A percentile compares a stretch with the other conserved stretches of the same genome.
Conservation (phyloP, 2,113 vertebrate genomes). For the Boulengeromyrus knoepffleri region DNA sequence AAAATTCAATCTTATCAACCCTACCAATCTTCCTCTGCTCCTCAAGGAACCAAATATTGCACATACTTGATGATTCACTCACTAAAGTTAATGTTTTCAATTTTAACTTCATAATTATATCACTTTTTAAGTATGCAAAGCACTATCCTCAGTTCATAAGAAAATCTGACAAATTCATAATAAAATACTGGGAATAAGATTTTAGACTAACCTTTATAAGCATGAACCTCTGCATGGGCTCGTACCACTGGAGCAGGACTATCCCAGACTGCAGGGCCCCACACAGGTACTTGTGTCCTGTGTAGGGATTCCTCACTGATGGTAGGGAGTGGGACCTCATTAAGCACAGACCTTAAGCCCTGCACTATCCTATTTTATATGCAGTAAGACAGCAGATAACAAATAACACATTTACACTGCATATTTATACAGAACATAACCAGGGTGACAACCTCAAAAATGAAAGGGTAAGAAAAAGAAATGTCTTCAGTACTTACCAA, state of each 20-base stretch:
- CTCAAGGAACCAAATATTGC: neutral
- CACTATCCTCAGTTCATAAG: neutral
- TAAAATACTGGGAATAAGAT: neutral
- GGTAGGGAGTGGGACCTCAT: neutral
- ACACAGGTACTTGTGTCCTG: slow-evolving; percentile 93
- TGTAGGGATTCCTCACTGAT: slow-evolving; percentile 91
- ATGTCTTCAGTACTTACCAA: slow-evolving; percentile 67
- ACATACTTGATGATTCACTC: neutral
- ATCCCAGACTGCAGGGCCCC: slow-evolving; percentile 93
- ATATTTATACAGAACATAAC: neutral
- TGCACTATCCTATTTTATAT: neutral
- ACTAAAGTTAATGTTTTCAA: neutral
- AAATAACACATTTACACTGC: neutral
- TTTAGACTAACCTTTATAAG: slow-evolving; percentile 81
- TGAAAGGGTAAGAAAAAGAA: neutral
- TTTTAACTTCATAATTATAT: neutral
- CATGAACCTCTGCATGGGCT: slow-evolving; percentile 99
- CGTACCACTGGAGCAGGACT: slow-evolving; percentile 97
- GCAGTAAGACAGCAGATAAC: neutral
- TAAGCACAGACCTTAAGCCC: neutral
- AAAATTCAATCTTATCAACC: neutral
- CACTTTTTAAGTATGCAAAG: neutral
- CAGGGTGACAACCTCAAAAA: neutral
- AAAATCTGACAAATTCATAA: neutral
- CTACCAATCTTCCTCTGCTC: neutral